These are phyloP conservation scores for Rhinolophus ferrumequinum DNA, from an alignment of 2,113 vertebrate species.

Conservation along the genomic window DNA sequence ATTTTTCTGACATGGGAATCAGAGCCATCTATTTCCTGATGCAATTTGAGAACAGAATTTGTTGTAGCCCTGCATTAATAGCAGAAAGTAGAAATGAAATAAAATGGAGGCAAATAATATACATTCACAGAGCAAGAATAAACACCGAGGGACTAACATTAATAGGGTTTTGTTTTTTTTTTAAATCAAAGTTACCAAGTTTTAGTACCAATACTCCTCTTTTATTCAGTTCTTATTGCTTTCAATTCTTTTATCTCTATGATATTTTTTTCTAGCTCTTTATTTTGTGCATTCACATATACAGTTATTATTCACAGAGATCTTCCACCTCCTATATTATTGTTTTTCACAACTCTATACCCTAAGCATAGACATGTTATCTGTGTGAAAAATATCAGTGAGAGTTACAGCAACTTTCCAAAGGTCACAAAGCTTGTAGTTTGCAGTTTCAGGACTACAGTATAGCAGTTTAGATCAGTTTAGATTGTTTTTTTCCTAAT, in stretches of 20 bases:
- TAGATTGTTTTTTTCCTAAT: background rate
- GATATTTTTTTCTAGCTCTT: background rate
- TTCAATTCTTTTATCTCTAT: background rate
- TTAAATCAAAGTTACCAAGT: constrained; percentile 26
- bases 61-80: constrained; percentile 18
- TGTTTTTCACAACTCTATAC: background rate
- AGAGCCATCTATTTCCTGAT: constrained; percentile 47
- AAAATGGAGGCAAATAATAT: background rate
- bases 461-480: background rate
- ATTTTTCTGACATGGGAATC: constrained; percentile 67
- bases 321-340: background rate
- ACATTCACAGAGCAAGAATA: background rate
- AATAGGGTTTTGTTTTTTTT: background rate
- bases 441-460: background rate
- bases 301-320: background rate
- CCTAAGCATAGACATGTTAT: background rate
- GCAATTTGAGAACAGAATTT: constrained; percentile 49
- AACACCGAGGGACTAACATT: background rate
- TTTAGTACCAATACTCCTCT: background rate
- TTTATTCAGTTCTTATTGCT: background rate
- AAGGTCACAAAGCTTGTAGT: background rate
- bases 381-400: background rate
- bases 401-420: background rate
- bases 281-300: background rate
- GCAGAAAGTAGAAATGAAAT: background rate